Conservation (phyloP, 2,888 invertebrate species). For the Amiota minor region DNA sequence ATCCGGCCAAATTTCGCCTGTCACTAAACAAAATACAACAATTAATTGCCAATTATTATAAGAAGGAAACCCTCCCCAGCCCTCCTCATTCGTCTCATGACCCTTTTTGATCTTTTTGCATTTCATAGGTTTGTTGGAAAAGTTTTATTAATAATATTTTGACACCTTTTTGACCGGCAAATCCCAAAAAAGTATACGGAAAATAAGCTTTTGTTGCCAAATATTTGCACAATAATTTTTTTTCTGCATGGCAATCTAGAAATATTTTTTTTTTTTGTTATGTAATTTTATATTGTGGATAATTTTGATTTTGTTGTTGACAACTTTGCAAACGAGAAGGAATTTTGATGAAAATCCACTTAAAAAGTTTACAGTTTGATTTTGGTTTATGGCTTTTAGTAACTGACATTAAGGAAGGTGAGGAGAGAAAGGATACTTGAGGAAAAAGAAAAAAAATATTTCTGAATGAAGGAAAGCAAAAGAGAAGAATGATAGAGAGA, state of each 20-base stretch:
- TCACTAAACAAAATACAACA: background rate
- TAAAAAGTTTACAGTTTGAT: slow-evolving; percentile 28
- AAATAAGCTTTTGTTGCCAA: background rate
- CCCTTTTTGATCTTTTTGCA: background rate
- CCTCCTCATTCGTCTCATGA: background rate
- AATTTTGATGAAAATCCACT: slow-evolving; percentile 27
- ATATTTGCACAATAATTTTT: slow-evolving; percentile 11
- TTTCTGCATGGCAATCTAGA: background rate
- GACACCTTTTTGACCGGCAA: background rate
- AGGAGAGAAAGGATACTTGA: too few relatives aligned
- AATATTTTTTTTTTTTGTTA: background rate
- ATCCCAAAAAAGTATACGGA: background rate
- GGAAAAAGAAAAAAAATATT: too few relatives aligned
- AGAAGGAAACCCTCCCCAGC: background rate
- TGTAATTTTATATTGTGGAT: too few relatives aligned
- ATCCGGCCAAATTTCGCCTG: background rate
- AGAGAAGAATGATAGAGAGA: too few relatives aligned
- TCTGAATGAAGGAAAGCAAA: too few relatives aligned
- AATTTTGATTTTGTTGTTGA: background rate
- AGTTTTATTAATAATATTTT: background rate
- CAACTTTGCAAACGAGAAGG: background rate
- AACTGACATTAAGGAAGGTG: background rate
- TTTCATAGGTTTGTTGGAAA: background rate
- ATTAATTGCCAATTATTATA: slow-evolving; percentile 23
- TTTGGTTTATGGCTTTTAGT: slow-evolving; percentile 18